Conservation (phyloP, 1,140 invertebrate genomes). For the Berghia stephanieae region DNA sequence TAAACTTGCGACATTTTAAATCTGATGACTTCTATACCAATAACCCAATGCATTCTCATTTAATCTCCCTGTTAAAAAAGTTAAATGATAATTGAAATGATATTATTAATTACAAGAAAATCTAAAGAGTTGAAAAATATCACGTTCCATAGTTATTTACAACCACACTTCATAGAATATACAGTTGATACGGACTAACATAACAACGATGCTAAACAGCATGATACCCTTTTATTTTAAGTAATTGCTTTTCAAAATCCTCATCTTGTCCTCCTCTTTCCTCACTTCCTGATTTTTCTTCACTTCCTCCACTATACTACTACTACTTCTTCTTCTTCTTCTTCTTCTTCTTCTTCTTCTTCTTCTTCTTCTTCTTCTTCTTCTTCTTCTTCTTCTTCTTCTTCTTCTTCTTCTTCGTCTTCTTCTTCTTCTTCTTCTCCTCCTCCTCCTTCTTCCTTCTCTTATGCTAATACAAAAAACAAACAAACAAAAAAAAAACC, state of each 20-base stretch:
- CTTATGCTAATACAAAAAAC: too few species aligned
- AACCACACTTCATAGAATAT: background rate
- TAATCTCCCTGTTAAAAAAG: too few species aligned
- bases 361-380: background rate
- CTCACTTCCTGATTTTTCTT: background rate
- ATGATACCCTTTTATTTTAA: background rate
- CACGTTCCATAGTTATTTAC: background rate
- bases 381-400: background rate
- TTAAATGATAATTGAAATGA: background rate
- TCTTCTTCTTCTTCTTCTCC: background rate
- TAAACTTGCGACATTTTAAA: too few species aligned
- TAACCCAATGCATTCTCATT: too few species aligned
- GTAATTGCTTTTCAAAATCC: too few species aligned
- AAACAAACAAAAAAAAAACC: too few species aligned
- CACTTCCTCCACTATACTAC: background rate
- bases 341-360: background rate
- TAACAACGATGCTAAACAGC: slow-evolving; percentile 4
- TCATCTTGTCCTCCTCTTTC: too few species aligned
- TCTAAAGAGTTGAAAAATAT: background rate
- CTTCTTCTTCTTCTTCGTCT: background rate
- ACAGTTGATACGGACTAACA: background rate
- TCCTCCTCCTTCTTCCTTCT: background rate
- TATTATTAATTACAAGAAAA: background rate
- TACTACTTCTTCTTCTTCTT: slow-evolving; percentile 16
- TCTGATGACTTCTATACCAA: too few species aligned